phyloP scores from a whole-genome alignment of 37 sponge, comb jelly and placozoan species.

The Hexactinellida sp. region DNA sequence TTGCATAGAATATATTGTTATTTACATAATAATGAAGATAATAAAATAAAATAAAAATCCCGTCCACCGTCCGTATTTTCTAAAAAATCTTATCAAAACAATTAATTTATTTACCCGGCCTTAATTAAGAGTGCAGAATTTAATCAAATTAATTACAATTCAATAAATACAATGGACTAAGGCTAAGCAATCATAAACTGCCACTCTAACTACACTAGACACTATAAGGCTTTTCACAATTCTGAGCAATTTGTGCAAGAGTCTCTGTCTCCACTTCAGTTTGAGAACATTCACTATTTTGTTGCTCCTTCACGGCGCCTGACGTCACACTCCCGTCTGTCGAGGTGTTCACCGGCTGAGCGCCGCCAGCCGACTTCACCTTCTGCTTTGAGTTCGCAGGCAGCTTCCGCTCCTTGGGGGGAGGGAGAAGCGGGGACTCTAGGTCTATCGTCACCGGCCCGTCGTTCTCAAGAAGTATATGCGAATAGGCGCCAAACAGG shows the following conservation, averaged over 20 bases:
- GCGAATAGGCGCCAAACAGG: slow-evolving; percentile 87
- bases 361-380: neutral
- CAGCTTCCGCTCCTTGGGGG: slow-evolving; percentile 54
- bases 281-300: neutral
- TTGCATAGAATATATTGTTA: too few species aligned
- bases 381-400: neutral
- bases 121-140: too few species aligned
- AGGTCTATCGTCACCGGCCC: slow-evolving; percentile 85
- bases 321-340: neutral
- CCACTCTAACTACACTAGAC: too few species aligned
- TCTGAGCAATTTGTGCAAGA: neutral
- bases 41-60: too few species aligned
- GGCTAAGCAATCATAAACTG: too few species aligned
- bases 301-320: neutral
- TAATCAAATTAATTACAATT: too few species aligned
- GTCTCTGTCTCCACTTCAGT: neutral
- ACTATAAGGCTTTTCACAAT: neutral
- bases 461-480: slow-evolving; percentile 93
- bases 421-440: slow-evolving; percentile 57
- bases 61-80: too few species aligned
- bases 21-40: too few species aligned
- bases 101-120: too few species aligned
- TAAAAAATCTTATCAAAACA: too few species aligned
- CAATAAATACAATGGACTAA: too few species aligned
- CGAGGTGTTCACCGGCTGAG: neutral